Percentiles rank a stretch among this genome's conserved stretches.
These are phyloP conservation scores for Acanthosoma haemorrhoidale DNA, from an alignment of 2,888 invertebrate species.

Conservation along the genomic window DNA sequence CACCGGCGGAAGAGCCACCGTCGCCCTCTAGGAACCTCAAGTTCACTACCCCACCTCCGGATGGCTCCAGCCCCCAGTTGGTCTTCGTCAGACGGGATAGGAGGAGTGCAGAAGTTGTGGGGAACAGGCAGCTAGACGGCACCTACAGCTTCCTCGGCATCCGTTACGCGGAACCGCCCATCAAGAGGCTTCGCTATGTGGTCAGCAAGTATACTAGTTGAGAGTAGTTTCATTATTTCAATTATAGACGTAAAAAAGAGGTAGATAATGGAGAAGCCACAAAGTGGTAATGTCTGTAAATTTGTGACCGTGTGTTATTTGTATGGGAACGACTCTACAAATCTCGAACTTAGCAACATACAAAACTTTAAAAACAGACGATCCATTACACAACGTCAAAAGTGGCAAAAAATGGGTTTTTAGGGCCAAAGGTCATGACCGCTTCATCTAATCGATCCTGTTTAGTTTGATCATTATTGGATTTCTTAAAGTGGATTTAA, in stretches of 20 bases:
- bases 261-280: too few relatives aligned
- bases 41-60: not conserved
- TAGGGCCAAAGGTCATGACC: too few relatives aligned
- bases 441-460: too few relatives aligned
- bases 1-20: not conserved
- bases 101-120: slow-evolving; percentile 44
- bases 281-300: too few relatives aligned
- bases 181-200: slow-evolving; percentile 55
- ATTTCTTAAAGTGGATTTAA: too few relatives aligned
- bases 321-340: too few relatives aligned
- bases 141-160: slow-evolving; percentile 70
- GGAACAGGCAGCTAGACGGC: slow-evolving; percentile 57
- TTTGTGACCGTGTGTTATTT: too few relatives aligned
- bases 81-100: slow-evolving; percentile 9
- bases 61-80: not conserved
- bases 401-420: too few relatives aligned
- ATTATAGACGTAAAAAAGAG: not conserved
- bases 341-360: too few relatives aligned
- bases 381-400: too few relatives aligned
- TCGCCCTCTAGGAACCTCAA: not conserved
- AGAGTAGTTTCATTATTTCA: not conserved
- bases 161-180: slow-evolving; percentile 60
- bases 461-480: too few relatives aligned
- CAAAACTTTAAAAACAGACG: too few relatives aligned
- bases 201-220: slow-evolving; percentile 44